These are phyloP conservation scores for Apodemia mormo DNA, from an alignment of 2,888 invertebrate genomes.

Conservation along the genomic window DNA sequence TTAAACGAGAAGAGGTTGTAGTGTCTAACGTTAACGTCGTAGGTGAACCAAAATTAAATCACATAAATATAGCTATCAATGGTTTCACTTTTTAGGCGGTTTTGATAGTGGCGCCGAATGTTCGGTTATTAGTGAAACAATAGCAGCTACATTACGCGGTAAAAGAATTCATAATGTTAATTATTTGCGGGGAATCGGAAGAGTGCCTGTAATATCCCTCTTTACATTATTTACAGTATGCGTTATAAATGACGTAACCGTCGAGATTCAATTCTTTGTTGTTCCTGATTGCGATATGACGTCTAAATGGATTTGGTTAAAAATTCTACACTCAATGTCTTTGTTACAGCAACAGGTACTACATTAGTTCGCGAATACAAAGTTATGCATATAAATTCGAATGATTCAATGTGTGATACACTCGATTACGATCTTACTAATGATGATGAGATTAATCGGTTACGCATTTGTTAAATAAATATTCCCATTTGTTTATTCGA, in stretches of 20 bases:
- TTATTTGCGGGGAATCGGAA: conserved; percentile 26
- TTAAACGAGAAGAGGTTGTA: conserved; percentile 34
- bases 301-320: conserved; percentile 25
- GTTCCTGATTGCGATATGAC: conserved; percentile 29
- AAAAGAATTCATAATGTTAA: conserved; percentile 29
- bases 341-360: conserved; percentile 1
- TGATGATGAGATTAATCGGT: conserved; percentile 16
- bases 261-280: conserved; percentile 28
- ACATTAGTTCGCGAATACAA: conserved; percentile 18
- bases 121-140: conserved; percentile 40
- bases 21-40: conserved; percentile 40
- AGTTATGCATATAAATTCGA: conserved; percentile 7
- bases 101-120: conserved; percentile 45
- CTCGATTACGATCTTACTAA: conserved; percentile 28
- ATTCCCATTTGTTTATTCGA: conserved; percentile 37
- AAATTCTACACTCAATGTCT: conserved; percentile 23
- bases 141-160: conserved; percentile 40
- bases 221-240: conserved; percentile 22
- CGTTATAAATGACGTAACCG: conserved; percentile 20
- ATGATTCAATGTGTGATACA: conserved; percentile 7
- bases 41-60: conserved; percentile 26
- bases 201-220: conserved; percentile 25
- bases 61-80: conserved; percentile 30
- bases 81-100: conserved; percentile 29
- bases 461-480: conserved; percentile 38